Evolutionary conservation across 2,797 vertebrate genomes (phyloP).

Genomic region (Cetoscarus ocellatus): DNA sequence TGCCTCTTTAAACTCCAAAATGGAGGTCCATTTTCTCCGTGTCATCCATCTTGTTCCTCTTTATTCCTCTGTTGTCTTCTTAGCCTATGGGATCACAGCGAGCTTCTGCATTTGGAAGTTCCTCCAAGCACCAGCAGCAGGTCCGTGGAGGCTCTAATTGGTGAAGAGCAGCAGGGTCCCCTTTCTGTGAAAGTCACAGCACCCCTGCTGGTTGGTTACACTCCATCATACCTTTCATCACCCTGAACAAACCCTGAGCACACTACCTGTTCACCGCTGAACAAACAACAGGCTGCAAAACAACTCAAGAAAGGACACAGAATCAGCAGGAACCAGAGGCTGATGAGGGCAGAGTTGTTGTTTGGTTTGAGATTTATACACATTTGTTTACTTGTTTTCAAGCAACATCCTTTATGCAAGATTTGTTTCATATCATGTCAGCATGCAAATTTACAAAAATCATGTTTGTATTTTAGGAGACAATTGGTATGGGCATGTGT

Average conservation of each 20-base stretch:
- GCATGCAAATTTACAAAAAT: too few species aligned
- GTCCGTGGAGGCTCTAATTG: slow-evolving; percentile 55
- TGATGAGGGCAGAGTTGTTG: too few species aligned
- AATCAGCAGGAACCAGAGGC: too few species aligned
- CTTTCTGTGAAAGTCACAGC: slow-evolving; percentile 49
- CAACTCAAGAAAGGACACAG: too few species aligned
- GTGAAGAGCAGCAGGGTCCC: slow-evolving; percentile 50
- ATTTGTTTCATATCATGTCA: too few species aligned
- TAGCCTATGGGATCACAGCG: slow-evolving; percentile 2
- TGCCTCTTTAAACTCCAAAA: background rate
- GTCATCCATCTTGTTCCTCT: too few species aligned
- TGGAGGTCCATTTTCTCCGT: background rate
- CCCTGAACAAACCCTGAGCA: slow-evolving; percentile 17
- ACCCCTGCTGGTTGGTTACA: slow-evolving; percentile 11
- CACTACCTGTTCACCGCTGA: background rate
- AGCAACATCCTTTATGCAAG: too few species aligned
- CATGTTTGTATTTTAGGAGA: too few species aligned
- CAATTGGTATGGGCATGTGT: too few species aligned
- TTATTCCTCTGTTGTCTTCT: background rate
- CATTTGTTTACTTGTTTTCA: too few species aligned
- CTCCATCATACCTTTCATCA: slow-evolving; percentile 31
- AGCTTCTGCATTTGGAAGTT: slow-evolving; percentile 30
- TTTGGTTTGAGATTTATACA: too few species aligned
- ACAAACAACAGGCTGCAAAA: background rate
- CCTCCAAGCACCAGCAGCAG: slow-evolving; percentile 42